Evolutionary conservation across 2,797 vertebrate species (phyloP), one percentile per base, ranked within the genome.

Genomic region (Pipistrellus pipistrellus): DNA sequence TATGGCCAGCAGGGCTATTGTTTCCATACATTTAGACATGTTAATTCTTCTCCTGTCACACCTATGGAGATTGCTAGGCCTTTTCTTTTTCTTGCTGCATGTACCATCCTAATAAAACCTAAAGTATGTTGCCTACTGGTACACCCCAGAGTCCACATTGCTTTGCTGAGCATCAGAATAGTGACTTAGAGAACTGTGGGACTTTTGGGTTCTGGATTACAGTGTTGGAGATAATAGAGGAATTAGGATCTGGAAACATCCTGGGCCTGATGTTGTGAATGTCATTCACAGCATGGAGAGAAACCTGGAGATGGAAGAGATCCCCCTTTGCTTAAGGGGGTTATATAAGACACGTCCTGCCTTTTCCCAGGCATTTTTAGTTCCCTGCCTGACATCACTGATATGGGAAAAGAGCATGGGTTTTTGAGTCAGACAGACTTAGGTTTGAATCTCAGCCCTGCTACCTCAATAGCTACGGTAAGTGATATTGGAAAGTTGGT

Each of bases 1-100:
- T 75, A 75, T 73, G 13, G 6, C 62, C 92, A 48, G 30, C 23
- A 89, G 35, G 8, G 15, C 27, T 94, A 73, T 62, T 87, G 25
- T 66, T 82, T 90, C 32, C 72, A 71, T 75, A 38, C 53, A 32
- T 55, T 77, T 82, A 83, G 75, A 46, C 20, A 41, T 73, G 62
- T 68, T 81, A 18, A 53, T 35, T 90, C 92, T 90, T 94, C 55
- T 92, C 68, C 44, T 64, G 86, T 78, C 51, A 90, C 57, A 41
- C 21, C 12, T 69, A 35, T 12, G 14, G n/a, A 23, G 32, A 90
- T 85, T 90, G 92, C 85, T 75, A 83, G 21, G 21, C 32, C 53
- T 13, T 30, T 91, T 64, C 17, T 32, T 46, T 73, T 80, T 30
- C 76, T 92, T 51, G 23, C 41, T 18, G 7, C 35, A 32, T 27